Conservation (phyloP, 1,140 invertebrate species). For the Mercenaria mercenaria region DNA sequence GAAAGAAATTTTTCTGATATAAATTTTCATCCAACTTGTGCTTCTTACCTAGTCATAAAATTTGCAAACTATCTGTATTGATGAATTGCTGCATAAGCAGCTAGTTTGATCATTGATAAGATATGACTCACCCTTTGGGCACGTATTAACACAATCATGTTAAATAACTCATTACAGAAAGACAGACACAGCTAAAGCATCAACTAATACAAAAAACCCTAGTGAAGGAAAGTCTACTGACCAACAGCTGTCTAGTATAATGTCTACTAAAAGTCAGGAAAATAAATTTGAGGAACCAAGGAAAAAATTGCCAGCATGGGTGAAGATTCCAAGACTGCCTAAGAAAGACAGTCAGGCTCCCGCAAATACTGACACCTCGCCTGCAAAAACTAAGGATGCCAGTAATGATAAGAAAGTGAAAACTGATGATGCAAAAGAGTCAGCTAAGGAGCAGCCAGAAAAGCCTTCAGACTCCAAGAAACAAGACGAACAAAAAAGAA, state of each 20-base stretch:
- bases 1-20: too few relatives aligned
- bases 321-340: background rate
- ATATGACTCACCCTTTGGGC: background rate
- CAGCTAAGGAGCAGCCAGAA: background rate
- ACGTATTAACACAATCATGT: background rate
- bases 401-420: background rate
- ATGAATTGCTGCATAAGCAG: too few relatives aligned
- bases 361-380: background rate
- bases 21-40: too few relatives aligned
- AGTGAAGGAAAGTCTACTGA: background rate
- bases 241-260: background rate
- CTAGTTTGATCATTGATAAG: too few relatives aligned
- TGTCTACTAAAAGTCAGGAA: background rate
- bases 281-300: background rate
- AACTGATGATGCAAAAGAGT: background rate
- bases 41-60: too few relatives aligned
- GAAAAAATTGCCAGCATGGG: background rate
- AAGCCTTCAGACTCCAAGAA: background rate
- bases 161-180: constrained; percentile 1
- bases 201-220: too few relatives aligned
- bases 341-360: background rate
- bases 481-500: background rate
- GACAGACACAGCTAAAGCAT: background rate
- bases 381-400: background rate
- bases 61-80: too few relatives aligned